Base-by-base conservation (phyloP, 2,888 invertebrate genomes). In the Rhagonycha fulva region DNA sequence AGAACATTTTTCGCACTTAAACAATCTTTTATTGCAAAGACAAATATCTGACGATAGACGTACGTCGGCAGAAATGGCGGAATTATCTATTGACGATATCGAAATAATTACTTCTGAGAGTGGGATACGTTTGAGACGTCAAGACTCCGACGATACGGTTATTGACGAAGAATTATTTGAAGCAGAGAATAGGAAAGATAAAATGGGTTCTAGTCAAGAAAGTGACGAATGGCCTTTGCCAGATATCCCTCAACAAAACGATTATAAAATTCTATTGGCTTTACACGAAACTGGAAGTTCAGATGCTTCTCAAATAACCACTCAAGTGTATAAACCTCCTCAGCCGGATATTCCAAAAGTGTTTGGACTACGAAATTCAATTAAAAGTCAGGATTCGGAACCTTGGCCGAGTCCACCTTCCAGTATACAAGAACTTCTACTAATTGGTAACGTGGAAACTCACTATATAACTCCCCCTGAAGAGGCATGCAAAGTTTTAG, bases 401-500 rank as follows among this genome's bases (percentile, higher is more conserved):
- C 93, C 94, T 81, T 95, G 95, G 94, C 95, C 95, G 0, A 94
- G 95, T 62, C 93, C 95, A 0, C 94, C 95, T 9, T 93, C 94
- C 0, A 91, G 91, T 28, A 89, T 93, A 19, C 89, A 93, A 74
- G 94, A 94, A 83, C 92, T 92, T 5, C 93, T 93, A 0, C 90
- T 94, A 9, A 91, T 94, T 19, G 94, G 94, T 83, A 94, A 93
- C 86, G 92, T 95, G 5, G 94, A 95, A 86, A 94, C 94, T 19
- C 95, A 94, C 84, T 95, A 94, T 82, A 92, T 94, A 88, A 92
- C 93, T 60, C 94, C 94, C 84, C 93, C 93, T 0, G 94, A 95
- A 87, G 94, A 93, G 87, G 93, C 95, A 0, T 93, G 92, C 78
- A 94, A 94, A 85, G 95, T 95, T 0, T 91, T 92, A 62, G 90